These are phyloP conservation scores for Fulmarus glacialis DNA, from an alignment of 2,113 vertebrate genomes.

Conservation along the genomic window DNA sequence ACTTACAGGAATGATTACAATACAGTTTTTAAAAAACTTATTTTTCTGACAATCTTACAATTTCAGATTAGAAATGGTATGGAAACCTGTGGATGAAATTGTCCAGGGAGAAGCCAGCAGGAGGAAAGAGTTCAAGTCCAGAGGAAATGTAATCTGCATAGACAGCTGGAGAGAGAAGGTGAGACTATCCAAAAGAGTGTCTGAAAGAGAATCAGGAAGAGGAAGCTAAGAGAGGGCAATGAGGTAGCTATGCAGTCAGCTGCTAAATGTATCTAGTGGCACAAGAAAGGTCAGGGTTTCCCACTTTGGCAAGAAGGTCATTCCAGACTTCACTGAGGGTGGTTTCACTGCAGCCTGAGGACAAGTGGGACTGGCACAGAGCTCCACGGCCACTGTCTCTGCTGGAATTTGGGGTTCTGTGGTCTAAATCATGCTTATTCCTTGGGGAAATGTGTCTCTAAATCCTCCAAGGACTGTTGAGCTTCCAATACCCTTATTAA, in stretches of 20 bases:
- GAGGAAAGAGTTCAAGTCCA: background rate
- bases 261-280: background rate
- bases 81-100: background rate
- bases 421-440: background rate
- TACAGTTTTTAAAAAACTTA: accelerated
- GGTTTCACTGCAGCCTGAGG: background rate
- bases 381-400: accelerated
- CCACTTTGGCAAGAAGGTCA: background rate
- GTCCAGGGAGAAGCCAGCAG: background rate
- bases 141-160: background rate
- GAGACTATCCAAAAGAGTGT: background rate
- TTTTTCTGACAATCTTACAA: background rate
- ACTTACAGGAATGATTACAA: background rate
- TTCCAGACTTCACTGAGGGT: no score
- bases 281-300: background rate
- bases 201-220: background rate
- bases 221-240: background rate
- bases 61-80: background rate
- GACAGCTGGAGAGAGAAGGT: background rate
- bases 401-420: background rate
- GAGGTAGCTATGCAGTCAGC: background rate
- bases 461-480: background rate
- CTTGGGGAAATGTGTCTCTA: background rate
- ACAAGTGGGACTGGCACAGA: accelerated
- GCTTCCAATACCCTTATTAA: background rate